Evolutionary conservation across 2,888 invertebrate genomes (phyloP).

Genomic region (Eustalomyia histrio): DNA sequence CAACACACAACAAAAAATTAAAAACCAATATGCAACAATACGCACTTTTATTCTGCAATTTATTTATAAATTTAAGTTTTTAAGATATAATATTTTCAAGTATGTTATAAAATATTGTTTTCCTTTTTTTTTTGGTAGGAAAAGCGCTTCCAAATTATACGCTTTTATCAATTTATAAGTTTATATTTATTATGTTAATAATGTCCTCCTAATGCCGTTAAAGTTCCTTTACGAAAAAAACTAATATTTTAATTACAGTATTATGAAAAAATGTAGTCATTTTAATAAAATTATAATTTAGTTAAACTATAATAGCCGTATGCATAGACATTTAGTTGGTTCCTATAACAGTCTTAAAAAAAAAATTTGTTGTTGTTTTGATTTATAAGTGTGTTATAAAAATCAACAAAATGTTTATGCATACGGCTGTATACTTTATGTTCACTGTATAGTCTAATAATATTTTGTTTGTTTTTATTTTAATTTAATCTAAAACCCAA

Average conservation of each 20-base stretch:
- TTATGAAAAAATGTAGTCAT: conserved; percentile 16
- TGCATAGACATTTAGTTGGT: no score
- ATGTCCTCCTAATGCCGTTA: conserved; percentile 26
- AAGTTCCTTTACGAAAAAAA: conserved; percentile 47
- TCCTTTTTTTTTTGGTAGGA: conserved; percentile 25
- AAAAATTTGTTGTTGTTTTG: no score
- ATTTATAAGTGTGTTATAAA: no score
- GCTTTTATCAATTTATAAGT: neutral
- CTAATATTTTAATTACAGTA: conserved; percentile 45
- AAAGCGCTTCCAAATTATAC: conserved; percentile 49
- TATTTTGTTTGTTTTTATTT: no score
- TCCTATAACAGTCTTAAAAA: no score
- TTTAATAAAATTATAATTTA: neutral
- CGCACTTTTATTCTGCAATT: conserved; percentile 39
- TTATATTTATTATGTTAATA: conserved; percentile 1
- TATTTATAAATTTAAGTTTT: conserved; percentile 3
- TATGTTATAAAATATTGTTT: conserved; percentile 5
- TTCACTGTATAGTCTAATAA: no score
- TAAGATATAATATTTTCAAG: conserved; percentile 2
- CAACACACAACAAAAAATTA: conserved; percentile 17
- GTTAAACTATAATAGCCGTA: no score
- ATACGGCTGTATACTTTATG: no score
- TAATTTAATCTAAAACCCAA: no score
- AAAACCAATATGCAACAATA: conserved; percentile 7
- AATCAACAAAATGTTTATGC: no score